Conservation (phyloP, 1,140 invertebrate species). For the Leptinotarsa defecta region DNA sequence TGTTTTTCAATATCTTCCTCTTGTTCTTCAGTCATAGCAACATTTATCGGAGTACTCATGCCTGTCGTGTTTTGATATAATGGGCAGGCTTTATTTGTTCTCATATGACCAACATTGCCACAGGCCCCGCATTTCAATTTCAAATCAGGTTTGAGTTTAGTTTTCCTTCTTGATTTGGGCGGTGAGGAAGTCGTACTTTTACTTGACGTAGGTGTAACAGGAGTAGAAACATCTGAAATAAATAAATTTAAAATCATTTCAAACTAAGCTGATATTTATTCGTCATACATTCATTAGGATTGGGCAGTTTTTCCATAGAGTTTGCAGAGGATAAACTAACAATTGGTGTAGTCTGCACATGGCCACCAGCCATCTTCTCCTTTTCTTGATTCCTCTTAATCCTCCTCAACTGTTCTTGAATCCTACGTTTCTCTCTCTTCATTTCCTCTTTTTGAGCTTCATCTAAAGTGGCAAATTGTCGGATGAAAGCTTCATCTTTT, state of each 20-base stretch:
- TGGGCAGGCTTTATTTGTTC: conserved; percentile 96
- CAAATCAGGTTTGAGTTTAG: conserved; percentile 86
- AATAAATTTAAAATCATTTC: neutral
- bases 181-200: conserved; percentile 44
- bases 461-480: conserved; percentile 87
- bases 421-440: conserved; percentile 92
- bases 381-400: conserved; percentile 92
- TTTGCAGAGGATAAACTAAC: conserved; percentile 26
- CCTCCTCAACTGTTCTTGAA: conserved; percentile 94
- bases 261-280: too few relatives aligned
- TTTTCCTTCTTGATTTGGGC: conserved; percentile 69
- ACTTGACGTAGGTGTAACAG: conserved; percentile 20
- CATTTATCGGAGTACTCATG: conserved; percentile 68
- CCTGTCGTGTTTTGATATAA: conserved; percentile 75
- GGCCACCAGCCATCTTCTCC: conserved; percentile 57
- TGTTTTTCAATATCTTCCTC: conserved; percentile 82
- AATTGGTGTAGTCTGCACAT: conserved; percentile 7
- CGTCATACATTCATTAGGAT: conserved; percentile 35
- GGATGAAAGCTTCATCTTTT: conserved; percentile 92
- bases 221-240: conserved; percentile 6
- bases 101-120: conserved; percentile 82
- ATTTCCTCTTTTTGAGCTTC: conserved; percentile 94
- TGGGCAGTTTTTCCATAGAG: conserved; percentile 36
- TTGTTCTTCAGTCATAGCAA: conserved; percentile 78
- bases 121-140: conserved; percentile 97